Conservation (phyloP, 2,888 invertebrate species). For the Sphaerophoria rueppellii region DNA sequence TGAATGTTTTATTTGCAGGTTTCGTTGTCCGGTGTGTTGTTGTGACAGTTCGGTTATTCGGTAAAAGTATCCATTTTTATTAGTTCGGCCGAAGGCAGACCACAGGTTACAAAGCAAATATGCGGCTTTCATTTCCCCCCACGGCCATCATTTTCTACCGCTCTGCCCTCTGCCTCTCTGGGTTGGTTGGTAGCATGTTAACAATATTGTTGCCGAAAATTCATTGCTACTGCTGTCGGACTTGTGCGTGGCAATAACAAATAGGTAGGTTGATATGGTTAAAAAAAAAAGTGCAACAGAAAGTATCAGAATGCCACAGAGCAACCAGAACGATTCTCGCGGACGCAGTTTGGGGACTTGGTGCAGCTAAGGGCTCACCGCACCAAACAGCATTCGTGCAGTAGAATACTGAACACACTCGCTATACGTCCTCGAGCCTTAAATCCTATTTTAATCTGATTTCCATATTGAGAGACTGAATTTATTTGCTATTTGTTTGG, state of each 20-base stretch:
- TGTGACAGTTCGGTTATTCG: slow-evolving; percentile 15
- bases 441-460: slow-evolving; percentile 49
- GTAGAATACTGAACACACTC: not conserved
- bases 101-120: slow-evolving; percentile 57
- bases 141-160: not conserved
- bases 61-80: slow-evolving; percentile 34
- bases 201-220: slow-evolving; percentile 26
- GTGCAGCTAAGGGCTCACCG: too few relatives aligned
- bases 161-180: not conserved
- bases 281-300: not conserved
- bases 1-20: slow-evolving; percentile 20
- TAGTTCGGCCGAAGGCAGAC: slow-evolving; percentile 32
- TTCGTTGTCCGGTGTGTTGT: not conserved
- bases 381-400: not conserved
- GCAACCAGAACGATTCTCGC: not conserved
- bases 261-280: too few relatives aligned
- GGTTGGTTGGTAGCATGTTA: slow-evolving; percentile 23
- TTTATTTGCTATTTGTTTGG: slow-evolving; percentile 37
- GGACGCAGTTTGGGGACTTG: slow-evolving; percentile 11
- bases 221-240: slow-evolving; percentile 12
- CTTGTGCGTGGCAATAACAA: slow-evolving; percentile 3
- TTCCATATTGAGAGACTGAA: slow-evolving; percentile 30
- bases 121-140: slow-evolving; percentile 27
- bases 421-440: not conserved
- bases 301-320: not conserved